These are phyloP conservation scores for Theonella swinhoei DNA, from an alignment of 37 sponge, comb jelly and placozoan species.

Conservation along the genomic window DNA sequence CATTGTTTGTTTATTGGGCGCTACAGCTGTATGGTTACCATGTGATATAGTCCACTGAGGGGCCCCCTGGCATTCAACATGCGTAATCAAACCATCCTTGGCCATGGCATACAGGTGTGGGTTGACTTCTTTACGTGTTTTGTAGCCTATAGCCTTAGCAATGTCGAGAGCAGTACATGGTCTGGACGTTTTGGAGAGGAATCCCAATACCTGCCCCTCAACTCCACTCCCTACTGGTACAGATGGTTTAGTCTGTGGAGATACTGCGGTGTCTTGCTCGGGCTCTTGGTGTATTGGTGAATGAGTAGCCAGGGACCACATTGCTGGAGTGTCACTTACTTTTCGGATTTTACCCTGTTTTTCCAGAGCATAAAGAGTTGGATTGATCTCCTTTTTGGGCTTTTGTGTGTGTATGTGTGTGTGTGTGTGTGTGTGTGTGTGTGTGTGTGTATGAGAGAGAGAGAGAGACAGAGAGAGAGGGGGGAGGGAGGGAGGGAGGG, in stretches of 20 bases:
- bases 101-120: conserved; percentile 55
- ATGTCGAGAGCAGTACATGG: conserved; percentile 37
- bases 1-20: background rate
- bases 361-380: conserved; percentile 63
- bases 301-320: conserved; percentile 40
- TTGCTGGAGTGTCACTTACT: conserved; percentile 46
- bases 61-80: conserved; percentile 11
- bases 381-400: conserved; percentile 55
- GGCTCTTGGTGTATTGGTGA: background rate
- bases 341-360: conserved; percentile 34
- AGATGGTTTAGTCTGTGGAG: background rate
- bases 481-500: no score
- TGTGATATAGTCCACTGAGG: conserved; percentile 41
- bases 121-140: conserved; percentile 45
- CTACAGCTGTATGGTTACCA: no score
- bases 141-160: conserved; percentile 10
- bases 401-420: conserved; percentile 37
- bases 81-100: conserved; percentile 22
- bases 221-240: background rate
- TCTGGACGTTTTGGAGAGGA: background rate
- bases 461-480: no score
- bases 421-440: conserved; percentile 70
- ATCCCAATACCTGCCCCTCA: background rate
- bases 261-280: no score
- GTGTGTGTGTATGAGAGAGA: no score